A percentile compares a stretch with the other conserved stretches of the same genome.
Evolutionary conservation across 2,888 invertebrate genomes (phyloP).

Genomic region (Dorcus hopei): DNA sequence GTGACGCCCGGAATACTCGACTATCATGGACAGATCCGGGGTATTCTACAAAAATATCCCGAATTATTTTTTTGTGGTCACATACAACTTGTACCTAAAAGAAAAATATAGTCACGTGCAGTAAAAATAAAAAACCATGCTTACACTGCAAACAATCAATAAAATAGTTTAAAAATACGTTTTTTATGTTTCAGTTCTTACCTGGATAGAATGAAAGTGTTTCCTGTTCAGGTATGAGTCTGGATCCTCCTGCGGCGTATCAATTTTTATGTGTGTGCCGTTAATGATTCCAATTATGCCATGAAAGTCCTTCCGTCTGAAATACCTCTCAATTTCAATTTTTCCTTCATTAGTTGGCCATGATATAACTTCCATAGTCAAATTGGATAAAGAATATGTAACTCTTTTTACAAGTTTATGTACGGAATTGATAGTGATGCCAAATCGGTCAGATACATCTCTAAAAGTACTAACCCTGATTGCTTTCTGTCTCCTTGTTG

Average conservation of each 20-base stretch:
- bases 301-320: slow-evolving; percentile 18
- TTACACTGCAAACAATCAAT: no score
- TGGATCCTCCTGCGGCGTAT: slow-evolving; percentile 17
- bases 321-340: slow-evolving; percentile 17
- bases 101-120: no score
- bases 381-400: not conserved
- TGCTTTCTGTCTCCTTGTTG: slow-evolving; percentile 15
- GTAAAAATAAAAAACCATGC: no score
- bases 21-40: no score
- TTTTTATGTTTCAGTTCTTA: not conserved
- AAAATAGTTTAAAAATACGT: no score
- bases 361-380: not conserved
- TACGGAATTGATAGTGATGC: slow-evolving; percentile 21
- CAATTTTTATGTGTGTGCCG: slow-evolving; percentile 19
- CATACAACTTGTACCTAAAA: no score
- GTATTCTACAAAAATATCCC: no score
- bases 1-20: not conserved
- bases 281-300: slow-evolving; percentile 6
- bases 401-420: slow-evolving; percentile 13
- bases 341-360: slow-evolving; percentile 17
- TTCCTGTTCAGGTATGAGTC: slow-evolving; percentile 22
- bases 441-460: slow-evolving; percentile 23
- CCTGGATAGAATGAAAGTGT: not conserved
- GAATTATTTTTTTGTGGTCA: no score
- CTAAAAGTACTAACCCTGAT: slow-evolving; percentile 21